Percentiles rank a stretch among this genome's conserved stretches.
phyloP scores from a whole-genome alignment of 2,113 vertebrate genomes.

The Orycteropus afer region DNA sequence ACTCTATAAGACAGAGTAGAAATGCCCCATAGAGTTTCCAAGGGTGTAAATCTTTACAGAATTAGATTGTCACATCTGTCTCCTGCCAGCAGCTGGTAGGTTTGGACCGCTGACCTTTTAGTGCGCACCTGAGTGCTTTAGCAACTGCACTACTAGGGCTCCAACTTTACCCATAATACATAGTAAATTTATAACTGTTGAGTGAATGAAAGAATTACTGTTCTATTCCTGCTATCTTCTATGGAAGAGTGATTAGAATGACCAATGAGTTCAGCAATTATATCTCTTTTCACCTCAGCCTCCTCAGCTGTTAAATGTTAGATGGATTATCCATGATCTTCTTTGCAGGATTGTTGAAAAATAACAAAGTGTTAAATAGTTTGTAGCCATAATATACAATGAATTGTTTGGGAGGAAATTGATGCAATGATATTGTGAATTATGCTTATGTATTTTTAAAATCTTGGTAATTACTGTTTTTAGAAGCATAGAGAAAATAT shows the following conservation, averaged over 20 bases:
- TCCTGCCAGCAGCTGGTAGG: too few species aligned
- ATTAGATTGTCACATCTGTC: too few species aligned
- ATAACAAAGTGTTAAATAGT: background rate
- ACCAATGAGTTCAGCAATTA: background rate
- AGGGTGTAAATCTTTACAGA: too few species aligned
- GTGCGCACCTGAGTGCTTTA: too few species aligned
- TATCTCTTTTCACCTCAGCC: background rate
- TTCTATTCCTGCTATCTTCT: background rate
- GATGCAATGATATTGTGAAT: background rate
- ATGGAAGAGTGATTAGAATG: background rate
- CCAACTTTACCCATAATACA: too few species aligned
- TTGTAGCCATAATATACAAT: background rate
- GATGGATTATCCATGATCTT: background rate
- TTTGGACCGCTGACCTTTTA: too few species aligned
- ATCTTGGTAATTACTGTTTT: background rate
- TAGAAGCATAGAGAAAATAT: background rate
- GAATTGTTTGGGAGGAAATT: slow-evolving; percentile 18
- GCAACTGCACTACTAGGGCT: too few species aligned
- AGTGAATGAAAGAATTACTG: background rate
- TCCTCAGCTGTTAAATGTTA: background rate
- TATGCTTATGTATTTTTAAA: background rate
- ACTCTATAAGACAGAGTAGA: too few species aligned
- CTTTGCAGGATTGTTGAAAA: background rate
- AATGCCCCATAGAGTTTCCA: too few species aligned
- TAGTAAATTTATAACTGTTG: background rate